Base-by-base conservation (phyloP, 2,888 invertebrate species). In the Trissonchulus sp. region DNA sequence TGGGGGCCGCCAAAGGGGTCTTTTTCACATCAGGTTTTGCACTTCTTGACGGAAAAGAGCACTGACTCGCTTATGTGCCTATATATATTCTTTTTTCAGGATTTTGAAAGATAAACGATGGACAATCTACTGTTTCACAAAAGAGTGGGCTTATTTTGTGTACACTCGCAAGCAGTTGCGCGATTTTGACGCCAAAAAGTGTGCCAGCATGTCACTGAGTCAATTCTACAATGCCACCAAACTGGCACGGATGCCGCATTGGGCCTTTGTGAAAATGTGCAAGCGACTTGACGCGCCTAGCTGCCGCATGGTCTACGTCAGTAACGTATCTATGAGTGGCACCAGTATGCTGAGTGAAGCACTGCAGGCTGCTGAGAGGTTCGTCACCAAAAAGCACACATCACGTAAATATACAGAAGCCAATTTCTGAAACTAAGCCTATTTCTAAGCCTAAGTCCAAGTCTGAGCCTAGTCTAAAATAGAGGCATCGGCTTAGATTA, bases 241-340 rank as follows among this genome's bases (percentile, higher is more conserved):
- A 48, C 23, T 48, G 48, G 48, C 48, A 48, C 48, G 48, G 48
- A 48, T 48, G 48, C 48, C 48, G 8, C 48, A 48, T 23, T 48
- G 48, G 48, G 48, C 48, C 23, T 48, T 48, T 48, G 48, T 48
- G 48, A 48, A 48, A 48, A 48, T 48, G 48, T 48, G 48, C 48
- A 48, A 48, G 23, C 8, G 48, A 23, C 23, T 48, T 8, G 23
- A 8, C 23, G 48, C 48, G 23, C 48, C 48, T 48, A 15, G 8
- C 48, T 48, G 48, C 23, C 8, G 23, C 48, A 48, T 48, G 8
- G 48, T 48, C 48, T 48, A 48, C 23, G 48, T 48, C 8, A 48
- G 48, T 48, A 48, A 48, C 23, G 48, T 48, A 48, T 23, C 48
- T 23, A 48, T 8, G 23, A 48, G 48, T 48, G 48, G 48, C 8